phyloP scores from a whole-genome alignment of 2,797 vertebrate species.

The Eptatretus atami region DNA sequence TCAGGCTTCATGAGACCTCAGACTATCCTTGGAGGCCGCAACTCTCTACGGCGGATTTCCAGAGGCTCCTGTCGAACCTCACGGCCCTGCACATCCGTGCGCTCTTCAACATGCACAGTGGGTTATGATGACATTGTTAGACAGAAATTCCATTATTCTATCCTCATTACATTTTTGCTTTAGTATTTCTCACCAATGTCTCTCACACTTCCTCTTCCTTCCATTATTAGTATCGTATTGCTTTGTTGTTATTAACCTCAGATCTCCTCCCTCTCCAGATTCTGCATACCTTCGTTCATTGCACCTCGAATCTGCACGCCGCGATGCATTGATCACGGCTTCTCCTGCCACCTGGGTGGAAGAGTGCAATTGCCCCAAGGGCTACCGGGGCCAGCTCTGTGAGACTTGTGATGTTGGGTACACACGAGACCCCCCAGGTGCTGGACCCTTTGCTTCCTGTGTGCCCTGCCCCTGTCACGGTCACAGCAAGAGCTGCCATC shows the following conservation, averaged over 20 bases:
- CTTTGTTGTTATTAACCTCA: too few species aligned
- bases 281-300: too few species aligned
- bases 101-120: constrained; percentile 69
- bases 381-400: constrained; percentile 39
- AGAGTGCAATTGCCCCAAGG: constrained; percentile 29
- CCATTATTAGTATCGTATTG: too few species aligned
- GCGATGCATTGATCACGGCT: neutral
- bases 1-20: constrained; percentile 49
- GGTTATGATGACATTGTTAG: constrained; percentile 9
- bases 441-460: constrained; percentile 20
- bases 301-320: too few species aligned
- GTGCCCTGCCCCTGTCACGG: constrained; percentile 45
- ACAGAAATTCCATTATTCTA: neutral
- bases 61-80: constrained; percentile 67
- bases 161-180: neutral
- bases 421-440: constrained; percentile 20
- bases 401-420: constrained; percentile 33
- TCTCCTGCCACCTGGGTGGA: constrained; percentile 35
- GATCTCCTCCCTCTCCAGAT: too few species aligned
- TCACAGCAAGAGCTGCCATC: constrained; percentile 38
- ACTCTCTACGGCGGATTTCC: constrained; percentile 44
- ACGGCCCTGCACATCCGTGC: constrained; percentile 69
- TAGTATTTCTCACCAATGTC: neutral
- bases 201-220: too few species aligned
- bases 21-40: constrained; percentile 63